Base-by-base conservation (phyloP, 2,888 invertebrate species). In the Lepidonotus clava region DNA sequence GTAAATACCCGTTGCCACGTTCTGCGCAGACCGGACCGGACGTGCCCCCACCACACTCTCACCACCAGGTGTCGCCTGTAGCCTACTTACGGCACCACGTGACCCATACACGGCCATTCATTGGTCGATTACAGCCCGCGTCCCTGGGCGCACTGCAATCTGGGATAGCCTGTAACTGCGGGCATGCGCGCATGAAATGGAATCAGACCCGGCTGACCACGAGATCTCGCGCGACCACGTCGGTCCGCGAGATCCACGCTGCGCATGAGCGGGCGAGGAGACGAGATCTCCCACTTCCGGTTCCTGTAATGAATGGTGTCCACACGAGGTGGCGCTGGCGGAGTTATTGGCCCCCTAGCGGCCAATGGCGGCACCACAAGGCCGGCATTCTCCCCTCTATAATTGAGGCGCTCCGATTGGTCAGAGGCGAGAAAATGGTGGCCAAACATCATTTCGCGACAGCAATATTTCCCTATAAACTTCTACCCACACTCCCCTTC, bases 301-400 rank as follows among this genome's bases (percentile, higher is more conserved):
- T 61, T 61, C 61, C 61, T 24, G 61, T 61, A 61, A 61, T 61
- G 61, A 61, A 61, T 61, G 61, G 61, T 32, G 61, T 61, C 61
- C 28, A 61, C n/a, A 11, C n/a, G 21, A 28, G 61, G 61, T 61
- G 61, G 61, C 61, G 61, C 61, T 61, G 61, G 11, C 11, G 61
- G 1, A 32, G 24, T 61, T 61, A 61, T 61, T 61, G 61, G 61
- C 24, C 1, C 28, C 28, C 28, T 24, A 24, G 61, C 5, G 61
- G 28, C 2, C 11, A 2, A 28, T 28, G 61, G 53, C 11, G 28
- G 61, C 18, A 56, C 61, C 24, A 6, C 46, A 6, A 2, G 24
- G 28, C 28, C 8, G 5, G 61, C 4, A n/a, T n/a, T n/a, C n/a
- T 4, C 61, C 2, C 4, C 28, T 61, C 61, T 61, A 32, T 61